These are phyloP conservation scores for Phortica okadai DNA, from an alignment of 2,888 invertebrate genomes.

Conservation along the genomic window DNA sequence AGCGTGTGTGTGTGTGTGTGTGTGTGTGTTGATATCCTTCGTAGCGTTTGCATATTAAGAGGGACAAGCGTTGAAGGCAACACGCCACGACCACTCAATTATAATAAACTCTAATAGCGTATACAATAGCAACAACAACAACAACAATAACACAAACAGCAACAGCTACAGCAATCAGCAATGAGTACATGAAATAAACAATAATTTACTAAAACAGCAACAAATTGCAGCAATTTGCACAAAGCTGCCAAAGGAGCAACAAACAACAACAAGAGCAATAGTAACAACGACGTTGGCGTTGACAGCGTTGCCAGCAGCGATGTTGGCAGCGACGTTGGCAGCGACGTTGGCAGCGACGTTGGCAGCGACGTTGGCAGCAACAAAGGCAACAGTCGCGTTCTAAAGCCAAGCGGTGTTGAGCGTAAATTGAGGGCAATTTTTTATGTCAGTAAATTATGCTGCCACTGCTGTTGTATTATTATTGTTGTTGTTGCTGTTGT, in stretches of 20 bases:
- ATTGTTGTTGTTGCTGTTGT: neutral
- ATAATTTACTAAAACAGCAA: constrained; percentile 71
- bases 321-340: neutral
- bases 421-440: constrained; percentile 64
- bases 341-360: neutral
- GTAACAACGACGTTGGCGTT: neutral
- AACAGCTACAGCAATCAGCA: constrained; percentile 38
- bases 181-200: constrained; percentile 64
- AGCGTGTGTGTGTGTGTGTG: neutral
- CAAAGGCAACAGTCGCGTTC: neutral
- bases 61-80: neutral
- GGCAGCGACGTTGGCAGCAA: neutral
- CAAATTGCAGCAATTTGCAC: constrained; percentile 72
- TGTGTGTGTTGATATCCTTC: constrained; percentile 6
- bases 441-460: constrained; percentile 65
- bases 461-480: constrained; percentile 4
- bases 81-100: constrained; percentile 28
- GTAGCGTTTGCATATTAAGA: neutral
- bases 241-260: constrained; percentile 59
- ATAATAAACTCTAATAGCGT: constrained; percentile 17
- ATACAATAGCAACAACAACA: neutral
- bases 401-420: constrained; percentile 20
- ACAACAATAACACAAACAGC: constrained; percentile 20
- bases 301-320: neutral
- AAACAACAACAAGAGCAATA: constrained; percentile 45